phyloP scores from a whole-genome alignment of 2,888 invertebrate genomes.

The Troides helena region DNA sequence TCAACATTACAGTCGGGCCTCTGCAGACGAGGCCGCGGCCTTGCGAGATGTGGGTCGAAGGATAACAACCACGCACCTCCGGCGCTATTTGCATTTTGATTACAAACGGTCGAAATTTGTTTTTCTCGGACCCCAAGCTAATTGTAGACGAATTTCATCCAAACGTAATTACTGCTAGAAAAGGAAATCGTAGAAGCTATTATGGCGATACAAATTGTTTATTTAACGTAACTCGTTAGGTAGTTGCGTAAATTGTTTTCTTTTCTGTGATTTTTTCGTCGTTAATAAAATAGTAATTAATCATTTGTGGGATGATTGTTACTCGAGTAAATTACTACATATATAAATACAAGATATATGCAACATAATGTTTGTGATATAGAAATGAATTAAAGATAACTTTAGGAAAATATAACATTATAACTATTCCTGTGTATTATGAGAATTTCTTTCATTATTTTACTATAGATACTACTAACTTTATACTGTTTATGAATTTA shows the following conservation, averaged over 20 bases:
- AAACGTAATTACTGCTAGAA: constrained; percentile 37
- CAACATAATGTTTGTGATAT: no score
- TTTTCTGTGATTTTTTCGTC: not conserved
- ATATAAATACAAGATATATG: not conserved
- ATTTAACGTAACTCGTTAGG: constrained; percentile 7
- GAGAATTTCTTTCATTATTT: no score
- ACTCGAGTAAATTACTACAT: no score
- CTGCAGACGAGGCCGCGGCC: constrained; percentile 62
- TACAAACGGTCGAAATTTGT: constrained; percentile 53
- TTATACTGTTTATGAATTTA: no score
- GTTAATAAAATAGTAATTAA: not conserved
- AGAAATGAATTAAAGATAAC: no score
- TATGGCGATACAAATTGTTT: constrained; percentile 35
- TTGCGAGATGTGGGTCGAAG: constrained; percentile 75
- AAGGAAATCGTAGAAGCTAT: constrained; percentile 51
- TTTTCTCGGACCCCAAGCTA: constrained; percentile 51
- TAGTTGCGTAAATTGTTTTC: constrained; percentile 1
- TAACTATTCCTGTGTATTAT: no score
- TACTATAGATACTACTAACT: no score
- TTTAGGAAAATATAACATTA: no score
- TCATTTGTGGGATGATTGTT: not conserved
- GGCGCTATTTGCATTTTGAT: constrained; percentile 74
- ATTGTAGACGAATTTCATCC: constrained; percentile 57
- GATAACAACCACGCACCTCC: constrained; percentile 60
- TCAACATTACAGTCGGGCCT: constrained; percentile 31